These are phyloP conservation scores for Oscheius sp. DNA, from an alignment of 2,888 invertebrate genomes.

Conservation along the genomic window DNA sequence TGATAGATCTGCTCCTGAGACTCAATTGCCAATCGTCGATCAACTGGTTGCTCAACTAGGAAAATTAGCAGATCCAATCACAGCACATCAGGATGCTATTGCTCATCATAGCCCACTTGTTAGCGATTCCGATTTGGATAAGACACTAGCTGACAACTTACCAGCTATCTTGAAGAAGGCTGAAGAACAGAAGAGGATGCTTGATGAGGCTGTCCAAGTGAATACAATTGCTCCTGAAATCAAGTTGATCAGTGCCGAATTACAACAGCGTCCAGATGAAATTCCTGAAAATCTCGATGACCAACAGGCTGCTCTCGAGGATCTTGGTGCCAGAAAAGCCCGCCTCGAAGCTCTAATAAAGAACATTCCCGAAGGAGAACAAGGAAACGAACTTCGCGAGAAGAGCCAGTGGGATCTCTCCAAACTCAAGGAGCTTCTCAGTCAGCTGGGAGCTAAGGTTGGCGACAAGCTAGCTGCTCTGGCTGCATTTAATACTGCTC, in stretches of 20 bases:
- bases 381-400: conserved; percentile 44
- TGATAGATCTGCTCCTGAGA: conserved; percentile 13
- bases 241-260: conserved; percentile 38
- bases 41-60: background rate
- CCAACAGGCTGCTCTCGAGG: conserved; percentile 46
- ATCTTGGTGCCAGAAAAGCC: conserved; percentile 40
- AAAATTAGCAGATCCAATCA: background rate
- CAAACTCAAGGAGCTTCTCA: conserved; percentile 46
- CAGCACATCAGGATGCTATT: conserved; percentile 6
- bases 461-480: conserved; percentile 54
- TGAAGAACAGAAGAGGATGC: conserved; percentile 36
- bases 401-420: conserved; percentile 53
- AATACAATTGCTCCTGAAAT: conserved; percentile 43
- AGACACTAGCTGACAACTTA: conserved; percentile 28
- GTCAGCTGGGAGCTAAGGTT: conserved; percentile 44
- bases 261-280: conserved; percentile 37
- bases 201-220: conserved; percentile 38
- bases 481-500: conserved; percentile 50
- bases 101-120: conserved; percentile 13
- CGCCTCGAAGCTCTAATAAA: conserved; percentile 43
- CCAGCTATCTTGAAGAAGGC: background rate
- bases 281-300: conserved; percentile 40
- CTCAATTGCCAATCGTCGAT: conserved; percentile 19
- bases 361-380: conserved; percentile 36
- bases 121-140: conserved; percentile 17